phyloP scores from a whole-genome alignment of 2,113 vertebrate species.

The Raja brachyura region DNA sequence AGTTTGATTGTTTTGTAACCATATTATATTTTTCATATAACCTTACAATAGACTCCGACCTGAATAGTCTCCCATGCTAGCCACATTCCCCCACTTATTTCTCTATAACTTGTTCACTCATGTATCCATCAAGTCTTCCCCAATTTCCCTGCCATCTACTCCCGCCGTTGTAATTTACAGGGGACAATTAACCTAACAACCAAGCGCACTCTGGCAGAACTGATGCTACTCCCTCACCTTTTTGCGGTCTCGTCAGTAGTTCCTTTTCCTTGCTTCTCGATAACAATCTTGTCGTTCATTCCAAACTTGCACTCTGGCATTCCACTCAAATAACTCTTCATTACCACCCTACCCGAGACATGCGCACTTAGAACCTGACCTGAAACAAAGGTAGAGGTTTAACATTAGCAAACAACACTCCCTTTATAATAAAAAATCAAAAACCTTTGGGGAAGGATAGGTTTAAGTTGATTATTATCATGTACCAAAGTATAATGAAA shows the following conservation, averaged over 20 bases:
- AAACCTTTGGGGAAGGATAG: neutral
- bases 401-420: neutral
- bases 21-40: too few relatives aligned
- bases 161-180: too few relatives aligned
- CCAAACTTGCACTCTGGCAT: slow-evolving; percentile 99
- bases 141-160: too few relatives aligned
- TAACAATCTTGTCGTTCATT: slow-evolving; percentile 99
- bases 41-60: too few relatives aligned
- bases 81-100: too few relatives aligned
- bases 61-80: too few relatives aligned
- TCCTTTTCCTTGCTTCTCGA: slow-evolving; percentile 97
- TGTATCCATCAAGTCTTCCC: too few relatives aligned
- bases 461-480: too few relatives aligned
- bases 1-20: too few relatives aligned
- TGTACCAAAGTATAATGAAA: too few relatives aligned
- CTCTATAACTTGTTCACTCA: too few relatives aligned
- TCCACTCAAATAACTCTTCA: slow-evolving; percentile 98
- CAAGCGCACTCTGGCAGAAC: neutral
- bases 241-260: slow-evolving; percentile 89
- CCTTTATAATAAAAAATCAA: neutral
- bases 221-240: slow-evolving; percentile 62
- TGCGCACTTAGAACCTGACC: slow-evolving; percentile 96
- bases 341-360: slow-evolving; percentile 93
- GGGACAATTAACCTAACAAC: too few relatives aligned
- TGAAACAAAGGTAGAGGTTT: slow-evolving; percentile 47